Evolutionary conservation across 2,113 vertebrate species (phyloP).

Genomic region (Oryzias melastigma): DNA sequence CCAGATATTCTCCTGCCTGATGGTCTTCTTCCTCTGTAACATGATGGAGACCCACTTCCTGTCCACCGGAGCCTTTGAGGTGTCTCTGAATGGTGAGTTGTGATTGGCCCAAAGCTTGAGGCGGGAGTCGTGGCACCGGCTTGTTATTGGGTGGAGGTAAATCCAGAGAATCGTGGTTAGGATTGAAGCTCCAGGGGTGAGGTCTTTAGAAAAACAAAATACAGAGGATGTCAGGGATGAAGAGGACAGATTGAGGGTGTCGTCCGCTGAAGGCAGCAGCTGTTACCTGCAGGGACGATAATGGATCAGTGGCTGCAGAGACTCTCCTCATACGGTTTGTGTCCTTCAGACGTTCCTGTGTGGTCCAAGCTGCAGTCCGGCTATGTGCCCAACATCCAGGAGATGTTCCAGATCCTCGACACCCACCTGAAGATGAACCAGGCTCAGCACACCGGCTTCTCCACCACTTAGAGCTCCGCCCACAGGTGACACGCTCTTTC

Average conservation of each 20-base stretch:
- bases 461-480: constrained; percentile 56
- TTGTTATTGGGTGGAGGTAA: too few species aligned
- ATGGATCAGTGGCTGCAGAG: not conserved
- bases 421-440: constrained; percentile 79
- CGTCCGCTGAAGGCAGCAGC: too few species aligned
- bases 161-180: too few species aligned
- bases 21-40: constrained; percentile 79
- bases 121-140: not conserved
- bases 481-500: not conserved
- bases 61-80: constrained; percentile 79
- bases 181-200: too few species aligned
- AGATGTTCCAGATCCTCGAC: constrained; percentile 79
- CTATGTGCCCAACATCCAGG: constrained; percentile 78
- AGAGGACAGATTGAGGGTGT: too few species aligned
- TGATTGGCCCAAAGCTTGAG: constrained; percentile 2
- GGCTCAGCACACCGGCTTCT: constrained; percentile 63
- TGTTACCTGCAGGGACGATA: too few species aligned
- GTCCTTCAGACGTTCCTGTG: constrained; percentile 71
- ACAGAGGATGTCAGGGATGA: too few species aligned
- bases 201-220: too few species aligned
- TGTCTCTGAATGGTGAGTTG: constrained; percentile 72
- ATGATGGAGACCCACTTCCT: constrained; percentile 81
- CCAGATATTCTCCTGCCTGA: constrained; percentile 81
- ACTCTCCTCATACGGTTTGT: constrained; percentile 1
- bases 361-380: constrained; percentile 82